A percentile compares a stretch with the other conserved stretches of the same genome.
Evolutionary conservation across 2,888 invertebrate species (phyloP).

Genomic region (Pristionchus japonicus): DNA sequence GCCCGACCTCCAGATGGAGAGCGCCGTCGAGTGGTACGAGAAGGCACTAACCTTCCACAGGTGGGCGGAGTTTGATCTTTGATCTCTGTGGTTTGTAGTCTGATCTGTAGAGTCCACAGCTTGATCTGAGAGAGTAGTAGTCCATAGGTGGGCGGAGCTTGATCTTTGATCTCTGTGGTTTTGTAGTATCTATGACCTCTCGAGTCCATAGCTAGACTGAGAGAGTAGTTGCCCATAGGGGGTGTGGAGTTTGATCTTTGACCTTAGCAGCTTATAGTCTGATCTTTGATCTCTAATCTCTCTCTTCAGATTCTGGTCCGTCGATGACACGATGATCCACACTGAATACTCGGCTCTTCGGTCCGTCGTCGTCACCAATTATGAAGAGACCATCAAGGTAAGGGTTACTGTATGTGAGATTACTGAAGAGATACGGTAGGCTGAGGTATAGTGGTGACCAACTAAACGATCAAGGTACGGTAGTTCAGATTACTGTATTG

Average conservation of each 20-base stretch:
- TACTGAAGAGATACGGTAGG: background rate
- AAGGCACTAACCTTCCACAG: constrained; percentile 77
- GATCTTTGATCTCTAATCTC: background rate
- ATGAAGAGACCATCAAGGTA: constrained; percentile 90
- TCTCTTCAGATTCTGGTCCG: constrained; percentile 85
- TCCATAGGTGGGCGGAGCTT: too few species aligned
- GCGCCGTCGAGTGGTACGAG: constrained; percentile 91
- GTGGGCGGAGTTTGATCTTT: constrained; percentile 47
- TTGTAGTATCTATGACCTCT: too few species aligned
- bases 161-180: background rate
- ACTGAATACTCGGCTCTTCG: constrained; percentile 96
- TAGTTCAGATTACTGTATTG: too few species aligned
- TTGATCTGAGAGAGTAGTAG: background rate
- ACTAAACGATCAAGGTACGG: too few species aligned
- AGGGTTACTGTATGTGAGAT: background rate
- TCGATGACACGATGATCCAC: constrained; percentile 94
- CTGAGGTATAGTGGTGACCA: too few species aligned
- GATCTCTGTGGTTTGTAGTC: background rate
- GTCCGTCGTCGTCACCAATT: constrained; percentile 96
- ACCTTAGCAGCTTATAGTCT: constrained; percentile 42
- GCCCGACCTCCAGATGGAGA: constrained; percentile 91
- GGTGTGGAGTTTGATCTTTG: background rate
- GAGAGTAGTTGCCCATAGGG: too few species aligned
- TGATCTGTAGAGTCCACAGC: too few species aligned
- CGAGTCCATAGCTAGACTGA: too few species aligned